Base-by-base conservation (phyloP, 2,797 vertebrate species). In the Enteromius trimaculatus region DNA sequence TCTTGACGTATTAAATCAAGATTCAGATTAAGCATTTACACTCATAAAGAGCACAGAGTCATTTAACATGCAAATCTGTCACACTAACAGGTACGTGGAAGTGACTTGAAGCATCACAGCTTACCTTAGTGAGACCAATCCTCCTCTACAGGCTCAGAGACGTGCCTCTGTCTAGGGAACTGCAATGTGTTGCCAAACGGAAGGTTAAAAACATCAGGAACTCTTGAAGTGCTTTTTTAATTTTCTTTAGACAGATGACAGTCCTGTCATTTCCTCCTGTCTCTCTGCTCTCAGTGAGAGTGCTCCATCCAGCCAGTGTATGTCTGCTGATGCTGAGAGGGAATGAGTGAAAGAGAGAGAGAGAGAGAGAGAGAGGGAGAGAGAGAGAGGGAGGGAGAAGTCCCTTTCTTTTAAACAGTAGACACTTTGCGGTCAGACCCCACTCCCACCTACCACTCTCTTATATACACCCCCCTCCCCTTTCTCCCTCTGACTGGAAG, bases 391-490 rank as follows among this genome's bases (percentile, higher is more conserved):
- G 90, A 89, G 91, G 89, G 90, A 92, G 91, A 93, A 92, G 86
- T 93, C 90, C 91, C 91, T 92, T 95, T 95, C 91, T 93, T 91
- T 94, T 93, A 92, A 94, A 94, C 93, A 93, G 93, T 90, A 93
- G 93, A 93, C 92, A 94, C 92, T 94, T 92, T 94, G 93, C 93
- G 92, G 94, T 95, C 94, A 95, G 92, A 94, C 92, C 94, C 92
- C 91, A 94, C 94, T 95, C 88, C 89, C 92, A 95, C 92, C 94
- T 94, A 94, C 92, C 90, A 92, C 92, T 94, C 92, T 94, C 92
- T 93, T 93, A 93, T 94, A 94, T 90, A 91, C 76, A 76, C 64
- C 79, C 86, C 86, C 85, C 80, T 85, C 80, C 81, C 77, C 77
- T 84, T 90, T 89, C 91, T 90, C 90, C 91, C 93, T 93, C 92